phyloP scores from a whole-genome alignment of 1,140 invertebrate species.

The Bicyclus anynana region DNA sequence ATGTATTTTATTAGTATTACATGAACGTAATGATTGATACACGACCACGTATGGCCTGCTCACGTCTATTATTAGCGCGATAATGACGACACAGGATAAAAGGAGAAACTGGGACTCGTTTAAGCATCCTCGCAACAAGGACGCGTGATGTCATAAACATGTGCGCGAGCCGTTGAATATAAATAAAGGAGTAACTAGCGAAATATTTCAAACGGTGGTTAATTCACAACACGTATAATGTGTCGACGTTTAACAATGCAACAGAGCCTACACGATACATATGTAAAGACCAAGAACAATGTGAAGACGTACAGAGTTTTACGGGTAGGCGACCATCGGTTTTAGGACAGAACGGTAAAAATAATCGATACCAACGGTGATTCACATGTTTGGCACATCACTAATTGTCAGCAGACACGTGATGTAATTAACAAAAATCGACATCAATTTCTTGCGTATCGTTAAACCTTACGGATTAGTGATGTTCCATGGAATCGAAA shows the following conservation, averaged over 20 bases:
- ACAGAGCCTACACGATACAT: constrained; percentile 10
- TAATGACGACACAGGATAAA: constrained; percentile 68
- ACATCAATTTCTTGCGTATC: background rate
- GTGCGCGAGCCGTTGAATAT: constrained; percentile 46
- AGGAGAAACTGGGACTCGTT: constrained; percentile 65
- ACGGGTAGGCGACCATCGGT: constrained; percentile 4
- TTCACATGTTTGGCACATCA: constrained; percentile 18
- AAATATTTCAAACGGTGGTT: constrained; percentile 41
- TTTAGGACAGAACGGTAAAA: constrained; percentile 21
- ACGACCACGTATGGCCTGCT: background rate
- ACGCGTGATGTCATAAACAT: constrained; percentile 66
- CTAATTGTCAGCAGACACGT: constrained; percentile 24
- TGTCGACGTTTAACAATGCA: constrained; percentile 48
- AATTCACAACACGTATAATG: constrained; percentile 57
- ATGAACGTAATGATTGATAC: background rate
- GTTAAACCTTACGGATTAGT: background rate
- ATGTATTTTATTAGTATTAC: background rate
- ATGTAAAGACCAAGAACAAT: constrained; percentile 12
- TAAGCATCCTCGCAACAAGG: constrained; percentile 65
- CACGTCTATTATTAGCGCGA: constrained; percentile 48
- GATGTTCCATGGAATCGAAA: background rate
- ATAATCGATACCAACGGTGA: constrained; percentile 20
- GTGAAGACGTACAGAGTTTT: constrained; percentile 1
- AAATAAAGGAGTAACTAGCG: constrained; percentile 42
- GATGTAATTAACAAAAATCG: constrained; percentile 3